A percentile compares a stretch with the other conserved stretches of the same genome.
These are phyloP conservation scores for Eupsilia transversa DNA, from an alignment of 2,888 invertebrate genomes.

Conservation along the genomic window DNA sequence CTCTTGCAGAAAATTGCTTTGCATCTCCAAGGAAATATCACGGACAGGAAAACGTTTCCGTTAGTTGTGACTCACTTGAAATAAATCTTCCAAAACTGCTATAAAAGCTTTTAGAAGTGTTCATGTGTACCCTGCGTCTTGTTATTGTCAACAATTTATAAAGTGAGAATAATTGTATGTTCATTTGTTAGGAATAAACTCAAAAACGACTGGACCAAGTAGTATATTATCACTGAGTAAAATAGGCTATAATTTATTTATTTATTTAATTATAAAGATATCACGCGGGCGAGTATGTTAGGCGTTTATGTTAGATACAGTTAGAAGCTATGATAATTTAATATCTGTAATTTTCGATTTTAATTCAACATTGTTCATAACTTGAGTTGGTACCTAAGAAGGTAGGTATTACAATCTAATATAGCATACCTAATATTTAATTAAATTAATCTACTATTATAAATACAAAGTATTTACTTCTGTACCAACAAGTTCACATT, in stretches of 20 bases:
- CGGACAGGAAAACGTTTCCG: conserved; percentile 81
- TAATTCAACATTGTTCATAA: background rate
- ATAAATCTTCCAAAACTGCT: conserved; percentile 71
- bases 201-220: no score
- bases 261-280: no score
- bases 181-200: no score
- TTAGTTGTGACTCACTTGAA: conserved; percentile 79
- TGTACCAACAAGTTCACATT: no score
- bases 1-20: conserved; percentile 89
- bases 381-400: background rate
- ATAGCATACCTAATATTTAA: no score
- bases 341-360: background rate
- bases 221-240: no score
- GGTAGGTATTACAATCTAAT: background rate
- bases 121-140: conserved; percentile 23
- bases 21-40: conserved; percentile 88
- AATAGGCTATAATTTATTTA: no score
- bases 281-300: no score
- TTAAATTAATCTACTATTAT: no score
- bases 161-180: no score
- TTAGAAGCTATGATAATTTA: background rate
- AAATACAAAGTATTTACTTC: no score
- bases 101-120: conserved; percentile 35
- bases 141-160: no score
- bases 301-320: background rate